phyloP scores from a whole-genome alignment of 2,113 vertebrate species.

The Anguilla japonica region DNA sequence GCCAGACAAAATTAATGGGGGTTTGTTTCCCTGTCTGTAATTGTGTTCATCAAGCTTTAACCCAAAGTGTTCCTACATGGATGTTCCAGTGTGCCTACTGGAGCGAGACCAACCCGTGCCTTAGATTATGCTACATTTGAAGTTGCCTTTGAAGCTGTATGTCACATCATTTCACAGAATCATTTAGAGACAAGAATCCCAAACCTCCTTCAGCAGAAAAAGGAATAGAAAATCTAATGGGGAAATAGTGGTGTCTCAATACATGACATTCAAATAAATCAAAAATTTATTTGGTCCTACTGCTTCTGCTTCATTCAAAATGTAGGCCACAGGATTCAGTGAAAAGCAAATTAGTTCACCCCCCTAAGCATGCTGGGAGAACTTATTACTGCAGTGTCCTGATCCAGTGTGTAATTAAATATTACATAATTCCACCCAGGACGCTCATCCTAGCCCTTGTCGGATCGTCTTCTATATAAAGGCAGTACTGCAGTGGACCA shows the following conservation, averaged over 20 bases:
- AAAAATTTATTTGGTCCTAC: too few species aligned
- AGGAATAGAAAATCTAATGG: too few species aligned
- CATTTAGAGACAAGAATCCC: too few species aligned
- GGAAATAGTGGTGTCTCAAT: too few species aligned
- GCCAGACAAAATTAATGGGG: conserved; percentile 28
- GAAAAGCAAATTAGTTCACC: neutral
- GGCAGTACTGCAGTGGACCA: neutral
- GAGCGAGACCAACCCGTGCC: neutral
- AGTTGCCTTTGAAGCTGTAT: neutral
- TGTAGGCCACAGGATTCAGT: neutral
- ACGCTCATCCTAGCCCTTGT: neutral
- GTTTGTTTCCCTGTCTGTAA: neutral
- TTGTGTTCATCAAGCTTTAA: neutral
- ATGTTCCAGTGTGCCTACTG: neutral
- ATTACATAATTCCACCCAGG: neutral
- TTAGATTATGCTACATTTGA: neutral
- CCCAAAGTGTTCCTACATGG: neutral
- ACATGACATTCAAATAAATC: too few species aligned
- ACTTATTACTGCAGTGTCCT: neutral
- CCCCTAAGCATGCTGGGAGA: neutral
- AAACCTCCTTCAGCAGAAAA: too few species aligned
- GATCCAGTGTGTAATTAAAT: neutral
- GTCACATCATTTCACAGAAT: neutral
- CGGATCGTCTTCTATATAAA: neutral
- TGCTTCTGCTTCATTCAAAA: neutral